Evolutionary conservation across 2,888 invertebrate species (phyloP).

Genomic region (Hydraecia micacea): DNA sequence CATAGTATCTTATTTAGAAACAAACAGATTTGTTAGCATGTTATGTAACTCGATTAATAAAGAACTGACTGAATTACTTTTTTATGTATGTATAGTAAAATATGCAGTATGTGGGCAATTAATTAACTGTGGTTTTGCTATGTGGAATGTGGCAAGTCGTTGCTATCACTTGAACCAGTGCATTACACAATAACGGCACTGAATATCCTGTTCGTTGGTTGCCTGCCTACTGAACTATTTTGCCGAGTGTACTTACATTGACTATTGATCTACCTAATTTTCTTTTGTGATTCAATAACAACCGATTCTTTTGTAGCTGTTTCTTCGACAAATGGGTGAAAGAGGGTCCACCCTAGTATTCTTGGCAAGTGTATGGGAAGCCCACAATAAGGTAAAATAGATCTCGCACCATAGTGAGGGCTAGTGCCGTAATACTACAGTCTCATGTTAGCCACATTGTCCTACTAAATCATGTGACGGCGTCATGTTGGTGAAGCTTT

Average conservation of each 20-base stretch:
- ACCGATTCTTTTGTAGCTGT: slow-evolving; percentile 82
- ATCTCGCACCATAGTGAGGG: slow-evolving; percentile 66
- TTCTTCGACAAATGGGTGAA: slow-evolving; percentile 88
- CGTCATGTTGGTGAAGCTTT: slow-evolving; percentile 66
- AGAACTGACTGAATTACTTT: neutral
- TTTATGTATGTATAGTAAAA: neutral
- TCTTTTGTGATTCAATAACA: slow-evolving; percentile 57
- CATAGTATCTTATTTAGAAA: slow-evolving; percentile 1
- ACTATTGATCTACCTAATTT: slow-evolving; percentile 14
- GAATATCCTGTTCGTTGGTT: neutral
- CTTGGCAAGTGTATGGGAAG: slow-evolving; percentile 85
- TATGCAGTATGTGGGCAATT: slow-evolving; percentile 15
- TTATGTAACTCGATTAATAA: slow-evolving; percentile 26
- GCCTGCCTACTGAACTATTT: slow-evolving; percentile 15
- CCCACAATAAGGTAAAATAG: slow-evolving; percentile 82
- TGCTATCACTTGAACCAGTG: neutral
- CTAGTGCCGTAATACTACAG: slow-evolving; percentile 66
- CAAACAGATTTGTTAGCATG: slow-evolving; percentile 4
- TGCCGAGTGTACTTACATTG: neutral
- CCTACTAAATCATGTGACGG: slow-evolving; percentile 68
- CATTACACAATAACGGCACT: neutral
- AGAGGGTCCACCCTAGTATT: slow-evolving; percentile 88
- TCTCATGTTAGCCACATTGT: slow-evolving; percentile 75
- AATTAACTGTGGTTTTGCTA: neutral
- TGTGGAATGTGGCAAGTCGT: neutral